Evolutionary conservation across 2,113 vertebrate genomes (phyloP).

Genomic region (Galeopterus variegatus): DNA sequence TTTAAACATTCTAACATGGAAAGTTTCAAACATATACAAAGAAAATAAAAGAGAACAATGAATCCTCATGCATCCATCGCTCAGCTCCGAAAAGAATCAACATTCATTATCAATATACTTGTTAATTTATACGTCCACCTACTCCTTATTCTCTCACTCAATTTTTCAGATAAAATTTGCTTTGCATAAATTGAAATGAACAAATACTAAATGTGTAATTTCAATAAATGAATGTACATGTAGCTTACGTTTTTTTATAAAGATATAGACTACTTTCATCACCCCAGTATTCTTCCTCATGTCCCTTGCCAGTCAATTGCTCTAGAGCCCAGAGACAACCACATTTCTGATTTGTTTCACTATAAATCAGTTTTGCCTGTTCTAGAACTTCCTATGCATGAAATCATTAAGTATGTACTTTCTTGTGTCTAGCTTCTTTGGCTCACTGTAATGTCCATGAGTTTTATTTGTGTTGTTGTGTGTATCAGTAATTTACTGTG

Average conservation of each 20-base stretch:
- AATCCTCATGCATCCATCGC: neutral
- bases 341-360: neutral
- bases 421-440: neutral
- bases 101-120: neutral
- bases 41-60: neutral
- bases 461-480: neutral
- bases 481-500: neutral
- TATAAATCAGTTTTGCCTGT: neutral
- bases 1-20: neutral
- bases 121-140: neutral
- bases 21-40: slow-evolving; percentile 12
- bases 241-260: neutral
- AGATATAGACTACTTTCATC: neutral
- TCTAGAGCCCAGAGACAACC: neutral
- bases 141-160: neutral
- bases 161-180: neutral
- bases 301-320: neutral
- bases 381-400: neutral
- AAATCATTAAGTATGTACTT: neutral
- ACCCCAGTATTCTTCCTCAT: neutral
- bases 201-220: neutral
- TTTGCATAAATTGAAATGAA: neutral
- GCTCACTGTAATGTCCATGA: neutral
- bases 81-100: neutral
- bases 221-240: neutral